Evolutionary conservation across 1,140 invertebrate species (phyloP).

Genomic region (Ostrea denselamellosa): DNA sequence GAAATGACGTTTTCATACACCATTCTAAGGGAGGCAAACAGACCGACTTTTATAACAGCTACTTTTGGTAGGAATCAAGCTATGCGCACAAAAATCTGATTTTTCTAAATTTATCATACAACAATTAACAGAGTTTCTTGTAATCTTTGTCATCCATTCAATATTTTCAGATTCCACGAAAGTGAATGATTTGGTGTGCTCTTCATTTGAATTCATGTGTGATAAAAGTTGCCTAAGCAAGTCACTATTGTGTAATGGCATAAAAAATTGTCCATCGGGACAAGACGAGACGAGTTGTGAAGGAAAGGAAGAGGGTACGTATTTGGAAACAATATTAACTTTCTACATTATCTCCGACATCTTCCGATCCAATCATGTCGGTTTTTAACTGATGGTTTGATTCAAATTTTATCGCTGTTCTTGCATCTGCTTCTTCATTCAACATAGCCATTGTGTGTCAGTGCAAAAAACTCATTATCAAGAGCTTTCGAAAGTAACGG

Average conservation of each 20-base stretch:
- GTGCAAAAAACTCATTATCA: not conserved
- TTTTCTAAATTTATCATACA: too few species aligned
- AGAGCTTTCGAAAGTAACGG: not conserved
- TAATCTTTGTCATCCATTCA: not conserved
- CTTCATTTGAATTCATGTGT: constrained; percentile 46
- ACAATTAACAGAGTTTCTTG: not conserved
- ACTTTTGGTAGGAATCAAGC: not conserved
- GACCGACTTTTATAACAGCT: constrained; percentile 2
- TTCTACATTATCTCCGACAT: not conserved
- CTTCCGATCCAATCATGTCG: not conserved
- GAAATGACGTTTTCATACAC: constrained; percentile 27
- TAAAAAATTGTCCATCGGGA: constrained; percentile 49
- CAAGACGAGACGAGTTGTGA: constrained; percentile 46
- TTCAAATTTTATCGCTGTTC: not conserved
- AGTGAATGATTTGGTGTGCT: not conserved
- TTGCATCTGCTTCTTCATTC: not conserved
- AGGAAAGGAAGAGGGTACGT: constrained; percentile 5
- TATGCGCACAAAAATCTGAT: not conserved
- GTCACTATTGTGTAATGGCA: constrained; percentile 46
- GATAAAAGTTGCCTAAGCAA: constrained; percentile 49
- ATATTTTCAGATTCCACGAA: not conserved
- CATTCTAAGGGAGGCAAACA: constrained; percentile 21
- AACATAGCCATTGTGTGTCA: not conserved
- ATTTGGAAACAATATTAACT: not conserved
- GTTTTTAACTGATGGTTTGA: not conserved